phyloP scores from a whole-genome alignment of 2,797 vertebrate species.

The Cetoscarus ocellatus region DNA sequence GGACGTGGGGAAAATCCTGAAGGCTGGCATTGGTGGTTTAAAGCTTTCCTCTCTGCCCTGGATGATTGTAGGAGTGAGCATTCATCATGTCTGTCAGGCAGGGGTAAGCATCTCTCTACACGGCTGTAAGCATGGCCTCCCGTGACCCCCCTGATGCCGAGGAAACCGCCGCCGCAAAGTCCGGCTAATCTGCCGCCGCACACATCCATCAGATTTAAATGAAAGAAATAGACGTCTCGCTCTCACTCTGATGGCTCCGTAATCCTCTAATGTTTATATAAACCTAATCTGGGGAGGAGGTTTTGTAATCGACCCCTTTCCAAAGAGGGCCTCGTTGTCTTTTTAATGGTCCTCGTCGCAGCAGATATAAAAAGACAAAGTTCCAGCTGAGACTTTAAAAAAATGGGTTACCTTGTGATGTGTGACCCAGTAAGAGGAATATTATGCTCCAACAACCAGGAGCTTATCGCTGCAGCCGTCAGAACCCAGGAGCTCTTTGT shows the following conservation, averaged over 20 bases:
- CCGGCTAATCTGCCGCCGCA: constrained; percentile 46
- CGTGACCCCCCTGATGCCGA: constrained; percentile 52
- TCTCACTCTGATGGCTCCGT: neutral
- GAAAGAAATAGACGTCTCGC: constrained; percentile 1
- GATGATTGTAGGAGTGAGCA: constrained; percentile 41
- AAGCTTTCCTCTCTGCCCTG: constrained; percentile 44
- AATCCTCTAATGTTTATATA: constrained; percentile 3
- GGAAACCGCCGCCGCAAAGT: constrained; percentile 11
- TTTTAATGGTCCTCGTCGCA: constrained; percentile 47
- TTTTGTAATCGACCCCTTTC: constrained; percentile 21
- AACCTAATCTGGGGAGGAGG: constrained; percentile 8
- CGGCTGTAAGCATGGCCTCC: constrained; percentile 55
- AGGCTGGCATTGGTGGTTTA: constrained; percentile 37
- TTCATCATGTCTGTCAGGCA: constrained; percentile 48
- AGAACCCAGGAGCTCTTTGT: neutral
- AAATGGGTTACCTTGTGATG: constrained; percentile 9
- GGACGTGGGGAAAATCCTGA: constrained; percentile 46
- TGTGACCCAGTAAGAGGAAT: constrained; percentile 21
- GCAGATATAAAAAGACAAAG: constrained; percentile 49
- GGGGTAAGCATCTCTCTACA: constrained; percentile 44
- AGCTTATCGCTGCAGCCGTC: neutral
- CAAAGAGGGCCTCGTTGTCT: constrained; percentile 13
- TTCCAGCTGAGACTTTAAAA: constrained; percentile 19
- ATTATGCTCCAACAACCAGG: neutral
- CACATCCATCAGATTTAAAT: neutral